Evolutionary conservation across 2,797 vertebrate genomes (phyloP).

Genomic region (Acrocephalus scirpaceus): DNA sequence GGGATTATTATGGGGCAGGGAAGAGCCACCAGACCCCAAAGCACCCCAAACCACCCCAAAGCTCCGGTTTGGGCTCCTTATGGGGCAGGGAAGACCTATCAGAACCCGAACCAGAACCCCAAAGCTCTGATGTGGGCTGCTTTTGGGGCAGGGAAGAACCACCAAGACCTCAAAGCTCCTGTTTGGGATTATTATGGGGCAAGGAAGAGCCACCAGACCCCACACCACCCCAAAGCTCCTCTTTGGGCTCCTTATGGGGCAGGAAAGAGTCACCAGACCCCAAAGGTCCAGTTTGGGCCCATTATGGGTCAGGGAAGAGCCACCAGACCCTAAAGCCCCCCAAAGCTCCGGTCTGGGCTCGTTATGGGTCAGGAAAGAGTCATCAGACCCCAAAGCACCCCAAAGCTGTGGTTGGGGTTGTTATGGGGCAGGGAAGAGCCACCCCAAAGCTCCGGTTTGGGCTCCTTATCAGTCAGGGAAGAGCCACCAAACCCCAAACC

Average conservation of each 20-base stretch:
- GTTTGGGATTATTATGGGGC: no score
- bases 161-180: no score
- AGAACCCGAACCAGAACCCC: background rate
- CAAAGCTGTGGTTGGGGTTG: no score
- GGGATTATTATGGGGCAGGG: no score
- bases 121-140: fast-evolving
- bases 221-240: fast-evolving
- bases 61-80: no score
- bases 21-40: no score
- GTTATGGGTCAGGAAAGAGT: fast-evolving
- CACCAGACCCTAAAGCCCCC: fast-evolving
- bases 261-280: no score
- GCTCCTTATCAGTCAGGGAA: no score
- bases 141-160: no score
- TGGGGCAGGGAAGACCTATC: no score
- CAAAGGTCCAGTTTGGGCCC: background rate
- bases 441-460: no score
- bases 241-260: fast-evolving
- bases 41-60: background rate
- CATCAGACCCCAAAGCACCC: fast-evolving
- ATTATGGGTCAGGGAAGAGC: fast-evolving
- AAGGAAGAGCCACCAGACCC: no score
- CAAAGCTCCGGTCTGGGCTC: fast-evolving
- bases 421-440: background rate
- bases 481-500: background rate